These are phyloP conservation scores for Acanthiza pusilla DNA, from an alignment of 2,797 vertebrate species.

Conservation along the genomic window DNA sequence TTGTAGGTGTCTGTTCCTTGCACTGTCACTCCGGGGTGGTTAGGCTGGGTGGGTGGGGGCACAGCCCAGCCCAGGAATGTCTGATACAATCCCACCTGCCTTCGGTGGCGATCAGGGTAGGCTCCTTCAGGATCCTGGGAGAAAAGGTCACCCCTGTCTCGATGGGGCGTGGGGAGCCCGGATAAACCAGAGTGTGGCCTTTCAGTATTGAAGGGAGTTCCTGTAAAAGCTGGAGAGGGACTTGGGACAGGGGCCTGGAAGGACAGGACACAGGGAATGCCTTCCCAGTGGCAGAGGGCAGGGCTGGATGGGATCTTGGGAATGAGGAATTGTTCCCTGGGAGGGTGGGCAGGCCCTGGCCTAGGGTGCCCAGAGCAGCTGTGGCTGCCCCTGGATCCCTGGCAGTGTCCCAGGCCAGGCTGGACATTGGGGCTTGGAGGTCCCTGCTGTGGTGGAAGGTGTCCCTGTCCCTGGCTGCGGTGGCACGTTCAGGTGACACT, in stretches of 20 bases:
- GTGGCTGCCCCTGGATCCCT: background rate
- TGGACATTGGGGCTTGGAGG: background rate
- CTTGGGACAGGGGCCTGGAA: fast-evolving
- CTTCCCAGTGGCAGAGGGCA: background rate
- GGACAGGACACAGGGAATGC: fast-evolving
- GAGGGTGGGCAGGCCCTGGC: background rate
- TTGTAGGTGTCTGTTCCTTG: background rate
- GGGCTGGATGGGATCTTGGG: fast-evolving
- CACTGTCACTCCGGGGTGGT: fast-evolving
- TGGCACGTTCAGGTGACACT: background rate
- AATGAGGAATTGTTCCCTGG: background rate
- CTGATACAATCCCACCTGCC: background rate
- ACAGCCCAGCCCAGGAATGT: background rate
- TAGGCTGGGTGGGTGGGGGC: background rate
- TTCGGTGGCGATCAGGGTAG: fast-evolving
- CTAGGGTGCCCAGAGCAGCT: background rate
- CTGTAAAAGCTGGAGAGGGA: background rate
- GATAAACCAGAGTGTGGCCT: no score
- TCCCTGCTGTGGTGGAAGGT: background rate
- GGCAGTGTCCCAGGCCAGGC: background rate
- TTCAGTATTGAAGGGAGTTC: background rate
- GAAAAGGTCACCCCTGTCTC: fast-evolving
- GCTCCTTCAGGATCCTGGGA: background rate
- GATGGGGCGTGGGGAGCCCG: fast-evolving
- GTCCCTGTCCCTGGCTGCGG: background rate